Conservation (phyloP, 1,140 invertebrate species). For the Papilio xuthus region DNA sequence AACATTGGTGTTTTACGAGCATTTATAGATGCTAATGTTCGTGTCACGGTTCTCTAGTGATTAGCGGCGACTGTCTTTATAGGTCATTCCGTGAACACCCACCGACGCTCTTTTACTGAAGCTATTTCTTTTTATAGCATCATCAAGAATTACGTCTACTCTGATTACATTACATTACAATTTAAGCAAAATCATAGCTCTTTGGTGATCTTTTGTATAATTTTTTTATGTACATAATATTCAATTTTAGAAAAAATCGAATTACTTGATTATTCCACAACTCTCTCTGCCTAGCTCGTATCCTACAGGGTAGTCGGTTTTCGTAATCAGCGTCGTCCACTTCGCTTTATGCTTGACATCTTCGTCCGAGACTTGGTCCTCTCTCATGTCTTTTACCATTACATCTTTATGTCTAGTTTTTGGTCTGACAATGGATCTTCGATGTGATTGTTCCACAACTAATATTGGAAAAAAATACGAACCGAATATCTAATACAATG, state of each 20-base stretch:
- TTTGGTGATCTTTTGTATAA: not conserved
- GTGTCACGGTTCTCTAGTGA: conserved; percentile 39
- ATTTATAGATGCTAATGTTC: conserved; percentile 36
- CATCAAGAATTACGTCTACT: not conserved
- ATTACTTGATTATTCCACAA: too few species aligned
- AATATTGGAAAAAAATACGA: too few species aligned
- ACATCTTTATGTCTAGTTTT: too few species aligned
- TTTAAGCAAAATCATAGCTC: not conserved
- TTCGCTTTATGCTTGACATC: too few species aligned
- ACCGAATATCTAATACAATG: too few species aligned
- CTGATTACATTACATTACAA: not conserved
- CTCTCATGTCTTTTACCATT: too few species aligned
- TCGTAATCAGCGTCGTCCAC: too few species aligned
- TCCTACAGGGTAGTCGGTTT: too few species aligned
- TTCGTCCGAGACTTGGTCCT: too few species aligned
- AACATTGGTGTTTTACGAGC: not conserved
- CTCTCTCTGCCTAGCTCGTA: too few species aligned
- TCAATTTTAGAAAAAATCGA: not conserved
- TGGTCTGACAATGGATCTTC: too few species aligned
- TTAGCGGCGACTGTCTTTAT: conserved; percentile 44
- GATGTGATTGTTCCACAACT: too few species aligned
- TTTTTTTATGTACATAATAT: not conserved
- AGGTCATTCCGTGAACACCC: conserved; percentile 47
- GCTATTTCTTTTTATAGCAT: conserved; percentile 25
- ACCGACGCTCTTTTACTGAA: conserved; percentile 24